Evolutionary conservation across 2,888 invertebrate genomes (phyloP).

Genomic region (Andrena dorsata): DNA sequence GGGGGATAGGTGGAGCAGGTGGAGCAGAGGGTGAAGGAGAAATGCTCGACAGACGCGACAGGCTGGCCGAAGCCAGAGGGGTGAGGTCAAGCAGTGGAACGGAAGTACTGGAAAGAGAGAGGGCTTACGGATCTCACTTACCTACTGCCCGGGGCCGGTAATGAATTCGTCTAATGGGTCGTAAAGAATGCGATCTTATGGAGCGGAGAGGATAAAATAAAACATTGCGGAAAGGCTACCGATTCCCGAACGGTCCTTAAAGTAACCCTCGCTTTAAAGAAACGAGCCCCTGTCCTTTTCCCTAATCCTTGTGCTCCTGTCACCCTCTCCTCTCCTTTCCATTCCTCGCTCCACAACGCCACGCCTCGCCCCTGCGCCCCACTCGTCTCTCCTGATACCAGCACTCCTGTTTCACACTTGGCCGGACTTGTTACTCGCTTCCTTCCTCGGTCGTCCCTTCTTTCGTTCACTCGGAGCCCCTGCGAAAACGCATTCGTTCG

Average conservation of each 20-base stretch:
- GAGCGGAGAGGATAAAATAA: conserved; percentile 84
- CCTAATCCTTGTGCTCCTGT: neutral
- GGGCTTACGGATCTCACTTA: conserved; percentile 78
- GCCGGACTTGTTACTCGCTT: neutral
- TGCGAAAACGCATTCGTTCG: neutral
- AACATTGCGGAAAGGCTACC: conserved; percentile 82
- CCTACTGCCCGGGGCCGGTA: conserved; percentile 82
- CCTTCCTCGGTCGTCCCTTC: neutral
- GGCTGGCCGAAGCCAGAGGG: conserved; percentile 18
- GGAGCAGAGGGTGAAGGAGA: conserved; percentile 37
- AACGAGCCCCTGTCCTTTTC: conserved; percentile 41
- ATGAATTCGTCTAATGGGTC: conserved; percentile 85
- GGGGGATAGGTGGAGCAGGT: conserved; percentile 8
- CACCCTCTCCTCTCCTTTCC: conserved; percentile 17
- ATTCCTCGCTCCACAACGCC: neutral
- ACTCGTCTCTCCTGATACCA: too few relatives aligned
- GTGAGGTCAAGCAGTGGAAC: conserved; percentile 38
- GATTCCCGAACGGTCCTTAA: conserved; percentile 80
- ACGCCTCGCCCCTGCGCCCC: too few relatives aligned
- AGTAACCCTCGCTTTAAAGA: conserved; percentile 76
- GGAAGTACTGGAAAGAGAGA: conserved; percentile 62
- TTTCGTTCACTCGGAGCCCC: neutral
- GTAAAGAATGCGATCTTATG: conserved; percentile 85
- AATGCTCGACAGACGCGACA: conserved; percentile 48
- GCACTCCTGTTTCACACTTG: neutral